Conservation (phyloP, 1,140 invertebrate genomes). For the Trichonephila clavipes region DNA sequence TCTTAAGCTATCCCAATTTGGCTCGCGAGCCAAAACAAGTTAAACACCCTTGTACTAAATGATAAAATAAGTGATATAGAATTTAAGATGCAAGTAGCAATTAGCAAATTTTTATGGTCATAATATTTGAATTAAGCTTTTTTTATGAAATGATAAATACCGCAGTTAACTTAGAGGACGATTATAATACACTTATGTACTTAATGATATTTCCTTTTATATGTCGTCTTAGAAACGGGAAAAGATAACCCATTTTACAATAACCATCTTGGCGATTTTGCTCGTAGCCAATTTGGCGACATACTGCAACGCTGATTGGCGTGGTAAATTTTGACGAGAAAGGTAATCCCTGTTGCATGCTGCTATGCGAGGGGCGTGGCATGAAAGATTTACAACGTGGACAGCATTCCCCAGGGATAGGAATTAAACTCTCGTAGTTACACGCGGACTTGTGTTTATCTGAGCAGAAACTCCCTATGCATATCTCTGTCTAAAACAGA, state of each 20-base stretch:
- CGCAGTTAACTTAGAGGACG: too few relatives aligned
- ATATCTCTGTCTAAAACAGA: background rate
- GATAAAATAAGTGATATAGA: too few relatives aligned
- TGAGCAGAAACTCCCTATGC: background rate
- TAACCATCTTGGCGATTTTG: background rate
- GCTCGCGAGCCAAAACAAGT: too few relatives aligned
- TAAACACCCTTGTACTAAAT: too few relatives aligned
- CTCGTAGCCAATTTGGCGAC: background rate
- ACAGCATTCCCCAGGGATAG: background rate
- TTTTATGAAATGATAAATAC: too few relatives aligned
- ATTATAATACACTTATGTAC: too few relatives aligned
- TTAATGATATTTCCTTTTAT: too few relatives aligned
- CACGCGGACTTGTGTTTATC: slow-evolving; percentile 21
- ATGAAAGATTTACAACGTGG: slow-evolving; percentile 22
- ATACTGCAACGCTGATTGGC: background rate
- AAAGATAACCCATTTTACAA: background rate
- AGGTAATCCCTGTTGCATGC: slow-evolving; percentile 51
- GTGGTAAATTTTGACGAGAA: slow-evolving; percentile 27
- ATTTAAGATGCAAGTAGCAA: too few relatives aligned
- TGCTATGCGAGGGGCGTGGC: slow-evolving; percentile 5
- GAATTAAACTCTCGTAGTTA: slow-evolving; percentile 39
- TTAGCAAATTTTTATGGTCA: too few relatives aligned
- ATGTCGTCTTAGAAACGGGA: too few relatives aligned
- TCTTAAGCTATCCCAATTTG: too few relatives aligned
- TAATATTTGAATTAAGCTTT: too few relatives aligned